phyloP scores from a whole-genome alignment of 2,113 vertebrate genomes.

The Nanorana parkeri region DNA sequence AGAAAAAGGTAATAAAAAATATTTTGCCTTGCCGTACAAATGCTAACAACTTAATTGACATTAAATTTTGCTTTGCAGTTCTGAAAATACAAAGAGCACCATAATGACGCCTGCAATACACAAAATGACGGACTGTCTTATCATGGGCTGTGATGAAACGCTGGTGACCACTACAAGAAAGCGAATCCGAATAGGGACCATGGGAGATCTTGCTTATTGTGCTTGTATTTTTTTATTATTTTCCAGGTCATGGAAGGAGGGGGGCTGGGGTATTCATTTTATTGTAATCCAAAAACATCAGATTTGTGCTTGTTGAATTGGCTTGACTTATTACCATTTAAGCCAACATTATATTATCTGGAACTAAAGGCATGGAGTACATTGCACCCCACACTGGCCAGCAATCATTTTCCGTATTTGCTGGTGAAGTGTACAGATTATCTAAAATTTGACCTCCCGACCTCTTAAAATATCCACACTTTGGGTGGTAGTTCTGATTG shows the following conservation, averaged over 20 bases:
- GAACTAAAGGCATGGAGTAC: background rate
- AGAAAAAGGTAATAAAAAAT: constrained; percentile 89
- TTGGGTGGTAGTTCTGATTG: background rate
- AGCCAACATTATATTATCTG: too few species aligned
- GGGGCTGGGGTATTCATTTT: background rate
- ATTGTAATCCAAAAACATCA: constrained; percentile 6
- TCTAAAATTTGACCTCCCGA: background rate
- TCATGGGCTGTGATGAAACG: constrained; percentile 72
- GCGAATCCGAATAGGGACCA: background rate
- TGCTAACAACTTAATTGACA: constrained; percentile 80
- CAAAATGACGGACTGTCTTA: constrained; percentile 71
- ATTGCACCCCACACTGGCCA: background rate
- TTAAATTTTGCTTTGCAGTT: constrained; percentile 78
- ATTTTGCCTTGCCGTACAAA: constrained; percentile 85
- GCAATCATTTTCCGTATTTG: background rate
- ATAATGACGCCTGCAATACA: constrained; percentile 75
- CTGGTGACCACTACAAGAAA: constrained; percentile 53
- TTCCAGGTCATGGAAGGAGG: background rate
- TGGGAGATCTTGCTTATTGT: constrained; percentile 25
- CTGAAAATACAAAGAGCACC: constrained; percentile 81
- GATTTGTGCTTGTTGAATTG: constrained; percentile 44
- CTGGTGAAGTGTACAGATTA: constrained; percentile 26
- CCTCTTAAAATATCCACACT: background rate
- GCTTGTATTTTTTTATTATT: constrained; percentile 28
- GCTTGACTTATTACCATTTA: background rate